Conservation (phyloP, 2,797 vertebrate species). For the Spondyliosoma cantharus region DNA sequence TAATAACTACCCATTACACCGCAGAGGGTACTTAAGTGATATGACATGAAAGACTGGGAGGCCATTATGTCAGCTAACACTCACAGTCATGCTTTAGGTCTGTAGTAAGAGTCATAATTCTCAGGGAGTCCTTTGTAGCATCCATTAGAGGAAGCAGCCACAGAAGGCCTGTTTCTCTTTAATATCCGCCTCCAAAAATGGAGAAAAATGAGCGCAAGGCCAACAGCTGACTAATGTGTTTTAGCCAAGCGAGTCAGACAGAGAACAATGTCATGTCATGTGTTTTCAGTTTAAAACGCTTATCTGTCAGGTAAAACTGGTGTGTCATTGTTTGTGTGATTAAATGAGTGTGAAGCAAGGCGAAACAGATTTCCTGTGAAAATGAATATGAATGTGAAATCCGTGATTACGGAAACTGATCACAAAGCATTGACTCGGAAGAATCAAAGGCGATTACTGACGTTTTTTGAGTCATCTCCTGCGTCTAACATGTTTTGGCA, state of each 20-base stretch:
- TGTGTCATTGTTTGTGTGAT: neutral
- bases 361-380: neutral
- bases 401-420: neutral
- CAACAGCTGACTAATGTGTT: constrained; percentile 8
- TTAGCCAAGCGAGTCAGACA: neutral
- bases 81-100: constrained; percentile 28
- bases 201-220: constrained; percentile 17
- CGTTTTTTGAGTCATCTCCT: neutral
- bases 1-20: neutral
- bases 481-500: neutral
- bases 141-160: constrained; percentile 50
- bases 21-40: constrained; percentile 15
- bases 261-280: constrained; percentile 9
- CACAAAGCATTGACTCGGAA: neutral
- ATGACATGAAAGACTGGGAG: constrained; percentile 35
- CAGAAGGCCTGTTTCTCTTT: constrained; percentile 60
- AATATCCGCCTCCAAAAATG: constrained; percentile 45
- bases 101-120: constrained; percentile 33
- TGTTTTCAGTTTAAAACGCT: neutral
- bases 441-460: neutral
- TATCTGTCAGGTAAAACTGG: neutral
- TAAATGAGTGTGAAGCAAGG: neutral
- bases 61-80: constrained; percentile 49
- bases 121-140: constrained; percentile 9
- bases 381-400: neutral